Evolutionary conservation across 2,888 invertebrate species (phyloP).

Genomic region (Pantelozetes paolii): DNA sequence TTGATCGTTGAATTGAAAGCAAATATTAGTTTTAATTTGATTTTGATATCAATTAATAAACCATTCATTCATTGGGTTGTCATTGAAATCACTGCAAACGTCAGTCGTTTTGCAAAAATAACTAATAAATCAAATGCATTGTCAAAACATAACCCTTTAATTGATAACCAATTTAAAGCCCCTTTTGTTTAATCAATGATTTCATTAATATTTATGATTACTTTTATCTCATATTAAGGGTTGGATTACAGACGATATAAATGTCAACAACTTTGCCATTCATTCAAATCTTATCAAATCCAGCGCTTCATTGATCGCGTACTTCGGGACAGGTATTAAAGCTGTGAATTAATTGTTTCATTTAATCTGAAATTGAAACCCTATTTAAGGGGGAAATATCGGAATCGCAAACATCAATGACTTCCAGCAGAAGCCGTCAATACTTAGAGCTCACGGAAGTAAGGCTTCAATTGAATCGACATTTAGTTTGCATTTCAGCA

Average conservation of each 20-base stretch:
- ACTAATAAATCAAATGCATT: neutral
- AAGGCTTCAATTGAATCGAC: neutral
- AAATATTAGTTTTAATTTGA: too few species aligned
- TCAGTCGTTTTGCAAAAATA: too few species aligned
- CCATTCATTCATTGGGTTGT: too few species aligned
- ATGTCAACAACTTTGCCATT: neutral
- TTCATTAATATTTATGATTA: neutral
- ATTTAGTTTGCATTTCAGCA: neutral
- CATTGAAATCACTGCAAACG: too few species aligned
- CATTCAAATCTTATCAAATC: slow-evolving; percentile 24
- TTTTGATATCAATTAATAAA: too few species aligned
- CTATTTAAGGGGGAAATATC: slow-evolving; percentile 67
- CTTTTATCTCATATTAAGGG: neutral
- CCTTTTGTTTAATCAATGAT: slow-evolving; percentile 5
- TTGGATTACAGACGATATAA: slow-evolving; percentile 19
- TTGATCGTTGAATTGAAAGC: too few species aligned
- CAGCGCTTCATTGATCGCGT: slow-evolving; percentile 16
- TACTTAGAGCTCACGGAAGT: slow-evolving; percentile 18
- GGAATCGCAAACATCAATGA: slow-evolving; percentile 82
- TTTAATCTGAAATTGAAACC: neutral
- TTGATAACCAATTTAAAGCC: slow-evolving; percentile 14
- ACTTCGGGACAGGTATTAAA: neutral
- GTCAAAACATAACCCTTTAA: neutral
- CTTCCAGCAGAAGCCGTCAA: slow-evolving; percentile 5
- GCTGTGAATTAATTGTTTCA: neutral